These are phyloP conservation scores for Mormyrus iriodes DNA, from an alignment of 2,113 vertebrate genomes.

Conservation along the genomic window DNA sequence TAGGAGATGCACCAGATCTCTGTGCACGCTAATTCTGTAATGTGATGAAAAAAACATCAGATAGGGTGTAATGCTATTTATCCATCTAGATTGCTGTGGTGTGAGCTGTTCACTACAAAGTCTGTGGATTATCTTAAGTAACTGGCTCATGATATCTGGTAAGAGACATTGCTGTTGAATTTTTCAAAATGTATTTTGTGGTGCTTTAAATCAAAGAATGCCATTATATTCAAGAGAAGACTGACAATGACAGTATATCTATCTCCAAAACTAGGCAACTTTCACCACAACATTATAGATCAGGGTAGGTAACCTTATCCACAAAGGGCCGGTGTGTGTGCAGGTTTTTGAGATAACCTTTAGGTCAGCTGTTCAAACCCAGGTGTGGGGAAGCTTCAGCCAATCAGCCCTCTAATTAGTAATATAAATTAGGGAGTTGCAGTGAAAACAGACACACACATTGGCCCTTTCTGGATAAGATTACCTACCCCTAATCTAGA, in stretches of 20 bases:
- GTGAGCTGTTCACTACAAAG: not conserved
- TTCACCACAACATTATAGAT: not conserved
- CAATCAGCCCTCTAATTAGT: not conserved
- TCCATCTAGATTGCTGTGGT: not conserved
- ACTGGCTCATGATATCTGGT: not conserved
- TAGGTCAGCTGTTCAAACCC: not conserved
- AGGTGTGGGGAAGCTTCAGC: not conserved
- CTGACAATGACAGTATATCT: not conserved
- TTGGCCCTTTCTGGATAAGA: not conserved
- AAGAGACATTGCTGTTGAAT: not conserved
- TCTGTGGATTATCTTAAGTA: not conserved
- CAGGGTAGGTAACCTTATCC: not conserved
- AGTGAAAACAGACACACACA: not conserved
- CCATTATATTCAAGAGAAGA: not conserved
- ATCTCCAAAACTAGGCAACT: not conserved
- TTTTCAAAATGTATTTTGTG: not conserved
- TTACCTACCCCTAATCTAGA: no score
- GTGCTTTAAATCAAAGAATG: not conserved
- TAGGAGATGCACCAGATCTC: not conserved
- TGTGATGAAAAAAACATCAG: not conserved
- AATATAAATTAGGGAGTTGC: not conserved
- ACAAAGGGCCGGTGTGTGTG: not conserved
- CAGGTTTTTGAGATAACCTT: not conserved
- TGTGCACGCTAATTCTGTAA: not conserved
- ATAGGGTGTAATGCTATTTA: not conserved